Evolutionary conservation across 2,888 invertebrate species (phyloP), one percentile per base, ranked within the genome.

Genomic region (Lochmaea crataegi): DNA sequence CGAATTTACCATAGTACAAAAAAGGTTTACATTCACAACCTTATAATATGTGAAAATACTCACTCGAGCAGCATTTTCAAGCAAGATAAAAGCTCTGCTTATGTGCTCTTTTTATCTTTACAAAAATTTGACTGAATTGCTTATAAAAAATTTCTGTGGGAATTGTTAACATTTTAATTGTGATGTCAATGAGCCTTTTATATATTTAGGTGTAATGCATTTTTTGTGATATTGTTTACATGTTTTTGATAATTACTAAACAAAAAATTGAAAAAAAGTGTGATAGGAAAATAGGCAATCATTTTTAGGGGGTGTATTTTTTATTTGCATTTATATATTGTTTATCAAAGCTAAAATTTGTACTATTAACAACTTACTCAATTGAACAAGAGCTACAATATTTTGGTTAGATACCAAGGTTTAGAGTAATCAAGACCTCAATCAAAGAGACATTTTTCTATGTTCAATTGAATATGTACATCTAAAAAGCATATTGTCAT

Each of bases 161-260:
- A 42, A 42, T 18, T 53, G 16, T 53, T 26, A 26, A 58, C 1
- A 11, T 58, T 58, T 61, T 58, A 32, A 58, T 64, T 48, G 64
- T 64, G 64, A 64, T 64, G 64, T 18, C 58, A 56, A 66, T 32
- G 53, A 56, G 66, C 66, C 66, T 66, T 66, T 66, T 66, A 66
- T 41, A 56, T 66, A 26, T 22, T 22, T 22, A 42, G 57, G 26
- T 58, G 0, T 32, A 18, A 60, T 61, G 68, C 68, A 60, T 68
- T 68, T 32, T 68, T 68, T 68, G 68, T 68, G 68, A 68, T 68
- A 68, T 60, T 68, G 56, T 68, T 45, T 45, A 68, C 32, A 32
- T 65, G 53, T 32, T 65, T 65, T 65, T 65, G 51, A 65, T 65
- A 65, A 14, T 65, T 38, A 53, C 26, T 32, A 42, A 18, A 41